Evolutionary conservation across 2,888 invertebrate genomes (phyloP), one percentile per base, ranked within the genome.

Genomic region (Drosophila borborema): DNA sequence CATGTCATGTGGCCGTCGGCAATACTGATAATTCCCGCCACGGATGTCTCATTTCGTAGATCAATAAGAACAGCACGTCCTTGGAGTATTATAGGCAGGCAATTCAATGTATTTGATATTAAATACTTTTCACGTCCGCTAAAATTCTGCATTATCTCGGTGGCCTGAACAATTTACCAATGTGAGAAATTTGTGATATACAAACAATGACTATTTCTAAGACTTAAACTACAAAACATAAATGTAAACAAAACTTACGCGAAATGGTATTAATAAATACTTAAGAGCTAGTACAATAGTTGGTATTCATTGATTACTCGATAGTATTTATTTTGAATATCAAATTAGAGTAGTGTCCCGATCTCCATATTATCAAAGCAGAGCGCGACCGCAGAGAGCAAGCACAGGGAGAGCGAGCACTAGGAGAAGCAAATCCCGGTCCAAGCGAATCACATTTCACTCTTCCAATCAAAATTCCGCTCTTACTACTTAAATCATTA

Each of bases 1-100:
- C 93, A 89, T 38, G 92, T 93, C 93, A 93, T 93, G 64, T 86
- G 88, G 0, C 93, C 93, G 65, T 93, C 93, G 3, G 90, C 84
- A n/a, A 75, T 72, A 7, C 82, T 81, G 7, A 93, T 78, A 3
- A 89, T 86, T 2, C 93, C 93, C 1, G 93, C 93, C 5, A 93
- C 91, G 1, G 92, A 91, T 10, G 91, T 91, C 59, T 92, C 92
- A 72, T 93, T 93, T 3, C 83, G 79, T 3, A 93, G 74, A 80
- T 93, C 93, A 14, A 93, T 91, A 9, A 93, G 74, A n/a, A 93
- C 90, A 0, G 91, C 60, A 36, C 90, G 81, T 3, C 91, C 92
- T 48, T 86, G 76, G 9, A 93, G 66, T 59, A 93, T 61, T 1
- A 89, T 60, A 1, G 93, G 93, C 43, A 93, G 60, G 23, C 90